Evolutionary conservation across 2,888 invertebrate genomes (phyloP), one percentile per base, ranked within the genome.

Genomic region (Ophion slaviceki): DNA sequence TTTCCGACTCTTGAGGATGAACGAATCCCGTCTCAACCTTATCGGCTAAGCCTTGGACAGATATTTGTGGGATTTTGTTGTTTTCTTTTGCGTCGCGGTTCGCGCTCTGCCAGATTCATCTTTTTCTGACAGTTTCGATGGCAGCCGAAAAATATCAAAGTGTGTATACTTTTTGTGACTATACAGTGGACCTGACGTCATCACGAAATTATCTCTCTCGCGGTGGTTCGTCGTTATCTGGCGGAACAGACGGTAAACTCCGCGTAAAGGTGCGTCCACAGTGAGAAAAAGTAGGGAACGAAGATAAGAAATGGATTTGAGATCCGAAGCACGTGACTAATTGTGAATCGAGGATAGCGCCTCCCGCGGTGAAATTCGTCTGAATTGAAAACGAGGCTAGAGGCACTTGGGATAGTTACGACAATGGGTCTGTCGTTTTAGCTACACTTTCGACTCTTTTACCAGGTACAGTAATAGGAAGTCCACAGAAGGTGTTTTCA

Each of bases 101-200:
- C 28, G 6, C 70, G 17, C 14, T 24, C 24, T 14, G 47, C 24
- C 6, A 14, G 20, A 4, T 11, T 45, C 45, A 14, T 68, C 36
- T 32, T 72, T 32, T n/a, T 59, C 32, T 11, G 17, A 57, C 32
- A 59, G 61, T 74, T 74, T 61, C 57, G 53, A 40, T 62, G 20
- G 40, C 32, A 57, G 11, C 24, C 11, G 45, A 24, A 64, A 64
- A 40, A 14, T 32, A 76, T 64, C 3, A n/a, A n/a, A 76, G 53
- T 20, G 10, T 47, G 53, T 20, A 47, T 47, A 47, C 47, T 47
- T 47, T 47, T 24, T 64, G 17, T 28, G 45, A 24, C 11, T 47
- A 7, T 61, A 64, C 28, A 45, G 20, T 11, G 28, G 62, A 75
- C 36, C 76, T 53, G 66, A 76, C 76, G 76, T 76, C 66, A 76